A percentile compares a stretch with the other conserved stretches of the same genome.
These are phyloP conservation scores for Anastatus disparis DNA, from an alignment of 1,140 invertebrate genomes.

Conservation along the genomic window DNA sequence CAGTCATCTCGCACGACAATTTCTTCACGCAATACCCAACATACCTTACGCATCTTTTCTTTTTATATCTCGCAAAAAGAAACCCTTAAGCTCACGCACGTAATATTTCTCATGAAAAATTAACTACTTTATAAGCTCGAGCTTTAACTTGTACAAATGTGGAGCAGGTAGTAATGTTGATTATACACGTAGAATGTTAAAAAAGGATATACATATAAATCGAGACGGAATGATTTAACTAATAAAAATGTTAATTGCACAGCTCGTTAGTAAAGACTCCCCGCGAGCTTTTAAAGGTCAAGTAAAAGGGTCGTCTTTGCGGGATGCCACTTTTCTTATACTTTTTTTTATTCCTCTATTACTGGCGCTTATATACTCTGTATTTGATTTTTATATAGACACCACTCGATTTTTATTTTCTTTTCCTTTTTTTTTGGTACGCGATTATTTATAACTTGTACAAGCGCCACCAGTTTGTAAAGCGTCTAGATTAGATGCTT, in stretches of 20 bases:
- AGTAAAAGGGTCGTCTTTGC: conserved; percentile 59
- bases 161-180: neutral
- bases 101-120: no score
- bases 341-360: neutral
- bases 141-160: neutral
- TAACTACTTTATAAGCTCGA: neutral
- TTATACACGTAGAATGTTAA: no score
- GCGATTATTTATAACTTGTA: conserved; percentile 59
- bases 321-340: conserved; percentile 55
- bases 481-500: neutral
- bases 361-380: conserved; percentile 3
- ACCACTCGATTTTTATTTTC: no score
- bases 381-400: conserved; percentile 57
- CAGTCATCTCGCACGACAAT: conserved; percentile 4
- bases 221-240: conserved; percentile 34
- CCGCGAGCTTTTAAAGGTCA: conserved; percentile 64
- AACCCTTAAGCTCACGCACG: conserved; percentile 18
- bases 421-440: conserved; percentile 36
- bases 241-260: conserved; percentile 68
- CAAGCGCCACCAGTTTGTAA: neutral
- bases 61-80: neutral
- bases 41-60: neutral
- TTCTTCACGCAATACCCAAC: neutral
- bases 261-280: conserved; percentile 65
- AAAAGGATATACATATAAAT: conserved; percentile 11